phyloP scores from a whole-genome alignment of 35 echinoderm and acorn worm species.

The Antedon bifida region DNA sequence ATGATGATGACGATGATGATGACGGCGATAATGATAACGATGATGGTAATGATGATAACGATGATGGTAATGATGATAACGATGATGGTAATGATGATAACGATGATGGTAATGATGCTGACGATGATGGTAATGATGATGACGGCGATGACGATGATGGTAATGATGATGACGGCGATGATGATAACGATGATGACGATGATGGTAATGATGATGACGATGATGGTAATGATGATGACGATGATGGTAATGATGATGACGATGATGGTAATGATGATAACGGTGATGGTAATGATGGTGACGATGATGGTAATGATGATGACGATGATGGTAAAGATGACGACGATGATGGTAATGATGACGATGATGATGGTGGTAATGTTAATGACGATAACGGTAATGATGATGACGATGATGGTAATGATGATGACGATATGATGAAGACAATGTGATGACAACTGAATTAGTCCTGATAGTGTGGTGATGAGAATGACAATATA shows the following conservation, averaged over 20 bases:
- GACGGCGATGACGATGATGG: no score
- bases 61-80: constrained; percentile 4
- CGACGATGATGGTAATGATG: background rate
- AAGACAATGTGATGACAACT: no score
- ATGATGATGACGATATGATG: background rate
- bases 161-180: no score
- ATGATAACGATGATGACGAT: background rate
- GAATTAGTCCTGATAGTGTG: no score
- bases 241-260: constrained; percentile 2
- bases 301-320: background rate
- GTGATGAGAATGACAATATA: no score
- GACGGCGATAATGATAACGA: background rate
- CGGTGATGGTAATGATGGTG: background rate
- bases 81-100: constrained; percentile 13
- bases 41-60: background rate
- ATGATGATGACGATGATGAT: background rate
- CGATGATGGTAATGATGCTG: background rate
- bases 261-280: background rate
- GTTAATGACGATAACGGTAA: background rate
- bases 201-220: background rate
- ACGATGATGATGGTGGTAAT: background rate
- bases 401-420: no score
- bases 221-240: background rate
- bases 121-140: background rate
- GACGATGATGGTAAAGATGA: background rate